Conservation (phyloP, 2,888 invertebrate species). For the Synergus japonicus region DNA sequence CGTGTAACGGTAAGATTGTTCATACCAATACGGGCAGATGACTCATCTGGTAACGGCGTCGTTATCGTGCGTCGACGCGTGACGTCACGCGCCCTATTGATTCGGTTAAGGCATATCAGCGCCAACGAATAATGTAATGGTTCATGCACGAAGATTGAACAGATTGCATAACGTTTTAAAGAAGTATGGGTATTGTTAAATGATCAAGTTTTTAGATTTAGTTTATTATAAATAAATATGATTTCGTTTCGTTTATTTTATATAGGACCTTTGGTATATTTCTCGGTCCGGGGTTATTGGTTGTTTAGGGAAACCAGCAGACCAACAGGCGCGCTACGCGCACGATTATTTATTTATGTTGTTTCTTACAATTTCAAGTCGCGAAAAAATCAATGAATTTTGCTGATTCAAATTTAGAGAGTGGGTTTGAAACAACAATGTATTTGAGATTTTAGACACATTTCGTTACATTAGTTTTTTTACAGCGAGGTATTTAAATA, state of each 20-base stretch:
- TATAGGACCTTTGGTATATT: not conserved
- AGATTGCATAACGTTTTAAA: constrained; percentile 25
- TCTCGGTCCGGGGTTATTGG: no score
- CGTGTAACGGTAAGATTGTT: constrained; percentile 6
- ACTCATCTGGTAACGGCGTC: constrained; percentile 33
- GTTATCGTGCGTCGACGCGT: constrained; percentile 45
- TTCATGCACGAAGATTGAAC: constrained; percentile 20
- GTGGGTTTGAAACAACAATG: no score
- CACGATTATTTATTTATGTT: no score
- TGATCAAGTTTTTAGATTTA: not conserved
- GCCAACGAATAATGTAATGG: constrained; percentile 21
- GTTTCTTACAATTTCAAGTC: no score
- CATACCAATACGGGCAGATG: constrained; percentile 15
- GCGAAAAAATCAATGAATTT: no score
- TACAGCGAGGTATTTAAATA: no score
- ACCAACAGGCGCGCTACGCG: no score
- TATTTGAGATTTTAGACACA: no score
- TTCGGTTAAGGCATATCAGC: constrained; percentile 49
- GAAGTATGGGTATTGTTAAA: constrained; percentile 1
- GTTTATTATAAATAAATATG: no score
- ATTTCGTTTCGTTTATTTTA: not conserved
- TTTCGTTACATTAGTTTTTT: no score
- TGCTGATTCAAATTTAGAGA: no score
- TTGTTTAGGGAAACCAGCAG: no score
- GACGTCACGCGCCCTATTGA: constrained; percentile 67